Percentiles rank a stretch among this genome's conserved stretches.
phyloP scores from a whole-genome alignment of 1,140 invertebrate species.

The Leptinotarsa lineolata region DNA sequence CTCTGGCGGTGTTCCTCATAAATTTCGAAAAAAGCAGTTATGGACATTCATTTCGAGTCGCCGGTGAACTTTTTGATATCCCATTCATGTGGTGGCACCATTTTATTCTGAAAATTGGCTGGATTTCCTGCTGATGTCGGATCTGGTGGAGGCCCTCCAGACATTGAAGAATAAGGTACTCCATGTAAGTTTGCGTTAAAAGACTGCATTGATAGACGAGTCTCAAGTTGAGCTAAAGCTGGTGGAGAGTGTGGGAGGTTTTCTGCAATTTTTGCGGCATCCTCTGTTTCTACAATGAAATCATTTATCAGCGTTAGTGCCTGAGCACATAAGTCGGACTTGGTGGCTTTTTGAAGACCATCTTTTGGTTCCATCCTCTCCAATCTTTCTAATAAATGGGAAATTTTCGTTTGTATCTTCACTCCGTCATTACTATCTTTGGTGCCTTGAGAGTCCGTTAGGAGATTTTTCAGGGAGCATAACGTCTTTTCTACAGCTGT shows the following conservation, averaged over 20 bases:
- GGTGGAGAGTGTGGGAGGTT: too few species aligned
- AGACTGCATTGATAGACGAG: too few species aligned
- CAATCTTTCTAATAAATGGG: too few species aligned
- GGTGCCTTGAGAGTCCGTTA: not conserved
- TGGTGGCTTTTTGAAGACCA: not conserved
- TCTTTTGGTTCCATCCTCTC: constrained; percentile 13
- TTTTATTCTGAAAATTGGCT: not conserved
- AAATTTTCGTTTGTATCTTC: too few species aligned
- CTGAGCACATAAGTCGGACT: not conserved
- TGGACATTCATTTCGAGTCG: not conserved
- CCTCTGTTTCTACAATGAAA: constrained; percentile 1
- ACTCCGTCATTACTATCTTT: constrained; percentile 8
- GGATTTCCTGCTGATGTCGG: not conserved
- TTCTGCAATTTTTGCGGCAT: not conserved
- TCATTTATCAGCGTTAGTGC: not conserved
- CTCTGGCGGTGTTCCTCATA: not conserved
- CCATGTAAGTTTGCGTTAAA: too few species aligned
- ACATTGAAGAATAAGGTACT: not conserved
- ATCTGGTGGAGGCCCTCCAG: too few species aligned
- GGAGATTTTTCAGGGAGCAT: not conserved
- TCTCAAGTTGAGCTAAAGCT: too few species aligned
- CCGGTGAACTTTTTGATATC: not conserved
- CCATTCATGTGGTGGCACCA: constrained; percentile 6
- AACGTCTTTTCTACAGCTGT: not conserved
- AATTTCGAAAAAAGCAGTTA: not conserved